Evolutionary conservation across 2,888 invertebrate genomes (phyloP).

Genomic region (Torymus tubicola): DNA sequence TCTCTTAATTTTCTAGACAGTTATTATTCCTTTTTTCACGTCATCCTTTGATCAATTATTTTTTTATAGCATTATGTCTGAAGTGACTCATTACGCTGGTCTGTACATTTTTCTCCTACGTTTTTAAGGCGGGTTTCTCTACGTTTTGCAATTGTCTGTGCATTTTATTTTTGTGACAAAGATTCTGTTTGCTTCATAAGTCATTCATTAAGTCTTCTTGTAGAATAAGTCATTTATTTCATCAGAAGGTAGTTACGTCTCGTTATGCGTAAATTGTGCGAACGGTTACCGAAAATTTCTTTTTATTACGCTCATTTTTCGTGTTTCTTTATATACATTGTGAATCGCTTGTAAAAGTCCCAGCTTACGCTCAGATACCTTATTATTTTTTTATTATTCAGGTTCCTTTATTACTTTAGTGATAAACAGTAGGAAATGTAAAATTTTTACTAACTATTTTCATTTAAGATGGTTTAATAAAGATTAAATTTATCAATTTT

Average conservation of each 20-base stretch:
- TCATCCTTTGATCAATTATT: constrained; percentile 1
- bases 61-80: background rate
- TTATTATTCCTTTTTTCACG: background rate
- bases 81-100: constrained; percentile 9
- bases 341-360: constrained; percentile 11
- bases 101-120: constrained; percentile 7
- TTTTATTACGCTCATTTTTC: constrained; percentile 24
- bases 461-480: constrained; percentile 54
- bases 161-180: constrained; percentile 1
- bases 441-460: constrained; percentile 50
- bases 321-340: constrained; percentile 41
- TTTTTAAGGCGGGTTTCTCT: background rate
- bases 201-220: constrained; percentile 13
- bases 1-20: constrained; percentile 36
- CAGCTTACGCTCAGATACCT: constrained; percentile 26
- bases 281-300: constrained; percentile 23
- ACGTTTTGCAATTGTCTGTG: background rate
- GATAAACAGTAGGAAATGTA: constrained; percentile 47
- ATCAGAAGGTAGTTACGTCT: constrained; percentile 1
- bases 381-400: constrained; percentile 38
- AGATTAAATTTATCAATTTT: constrained; percentile 56
- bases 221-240: constrained; percentile 9
- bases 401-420: constrained; percentile 47
- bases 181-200: constrained; percentile 23
- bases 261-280: constrained; percentile 9